Conservation (phyloP, 2,888 invertebrate genomes). For the Lasioglossum pauxillum region DNA sequence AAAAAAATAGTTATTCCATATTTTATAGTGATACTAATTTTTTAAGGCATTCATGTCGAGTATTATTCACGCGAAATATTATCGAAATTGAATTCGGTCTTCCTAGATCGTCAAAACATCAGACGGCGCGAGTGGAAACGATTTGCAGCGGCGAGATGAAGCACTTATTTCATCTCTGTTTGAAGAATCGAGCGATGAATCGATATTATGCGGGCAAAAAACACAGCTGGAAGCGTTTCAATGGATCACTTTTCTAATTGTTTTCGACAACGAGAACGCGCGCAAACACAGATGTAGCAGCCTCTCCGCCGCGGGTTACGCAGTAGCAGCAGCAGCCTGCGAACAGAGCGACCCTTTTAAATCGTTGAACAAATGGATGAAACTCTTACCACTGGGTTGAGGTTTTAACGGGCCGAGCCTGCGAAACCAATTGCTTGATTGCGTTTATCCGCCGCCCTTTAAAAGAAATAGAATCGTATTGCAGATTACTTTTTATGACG, state of each 20-base stretch:
- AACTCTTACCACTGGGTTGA: slow-evolving; percentile 66
- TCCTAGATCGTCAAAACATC: background rate
- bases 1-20: background rate
- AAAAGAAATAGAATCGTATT: slow-evolving; percentile 51
- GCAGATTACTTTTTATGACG: slow-evolving; percentile 51
- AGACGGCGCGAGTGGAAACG: background rate
- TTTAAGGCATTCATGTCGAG: background rate
- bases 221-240: slow-evolving; percentile 34
- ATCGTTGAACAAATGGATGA: slow-evolving; percentile 72
- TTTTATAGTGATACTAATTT: background rate
- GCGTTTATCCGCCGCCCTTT: slow-evolving; percentile 63
- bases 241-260: slow-evolving; percentile 72
- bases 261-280: slow-evolving; percentile 57
- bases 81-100: background rate
- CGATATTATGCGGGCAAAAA: slow-evolving; percentile 34
- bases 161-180: slow-evolving; percentile 13
- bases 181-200: slow-evolving; percentile 26
- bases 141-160: slow-evolving; percentile 8
- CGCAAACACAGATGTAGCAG: background rate
- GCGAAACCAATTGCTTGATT: slow-evolving; percentile 70
- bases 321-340: slow-evolving; percentile 15
- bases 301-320: background rate
- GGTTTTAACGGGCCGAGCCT: slow-evolving; percentile 61
- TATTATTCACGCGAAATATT: background rate
- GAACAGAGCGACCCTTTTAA: slow-evolving; percentile 65